Evolutionary conservation across 2,797 vertebrate species (phyloP).

Genomic region (Coracias cyanogaster): DNA sequence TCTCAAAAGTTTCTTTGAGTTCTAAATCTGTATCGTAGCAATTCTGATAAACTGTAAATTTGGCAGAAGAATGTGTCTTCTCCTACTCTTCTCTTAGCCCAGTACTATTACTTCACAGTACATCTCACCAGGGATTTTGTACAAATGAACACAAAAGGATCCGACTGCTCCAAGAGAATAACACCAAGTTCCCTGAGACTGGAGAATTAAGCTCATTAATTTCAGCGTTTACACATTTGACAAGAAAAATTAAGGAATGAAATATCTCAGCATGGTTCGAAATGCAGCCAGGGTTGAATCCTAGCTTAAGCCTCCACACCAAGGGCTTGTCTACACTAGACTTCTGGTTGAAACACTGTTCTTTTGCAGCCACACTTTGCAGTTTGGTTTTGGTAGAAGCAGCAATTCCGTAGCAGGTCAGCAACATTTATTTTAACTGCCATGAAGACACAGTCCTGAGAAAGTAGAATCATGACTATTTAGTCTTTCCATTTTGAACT

Average conservation of each 20-base stretch:
- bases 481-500: background rate
- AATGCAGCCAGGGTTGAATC: background rate
- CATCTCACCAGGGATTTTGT: background rate
- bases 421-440: background rate
- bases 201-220: background rate
- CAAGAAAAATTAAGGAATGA: background rate
- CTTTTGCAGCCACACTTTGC: background rate
- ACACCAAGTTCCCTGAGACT: background rate
- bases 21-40: background rate
- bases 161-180: background rate
- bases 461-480: background rate
- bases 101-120: background rate
- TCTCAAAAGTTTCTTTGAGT: background rate
- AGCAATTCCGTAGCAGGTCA: background rate
- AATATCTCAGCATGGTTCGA: background rate
- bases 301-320: background rate
- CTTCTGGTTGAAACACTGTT: background rate
- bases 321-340: background rate
- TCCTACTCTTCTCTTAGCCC: background rate
- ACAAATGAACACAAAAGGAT: background rate
- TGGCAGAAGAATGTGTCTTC: background rate
- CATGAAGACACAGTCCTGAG: accelerated
- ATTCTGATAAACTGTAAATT: background rate
- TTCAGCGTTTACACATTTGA: background rate
- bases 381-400: background rate